Conservation (phyloP, 1,140 invertebrate genomes). For the Drosophila chauvacae region DNA sequence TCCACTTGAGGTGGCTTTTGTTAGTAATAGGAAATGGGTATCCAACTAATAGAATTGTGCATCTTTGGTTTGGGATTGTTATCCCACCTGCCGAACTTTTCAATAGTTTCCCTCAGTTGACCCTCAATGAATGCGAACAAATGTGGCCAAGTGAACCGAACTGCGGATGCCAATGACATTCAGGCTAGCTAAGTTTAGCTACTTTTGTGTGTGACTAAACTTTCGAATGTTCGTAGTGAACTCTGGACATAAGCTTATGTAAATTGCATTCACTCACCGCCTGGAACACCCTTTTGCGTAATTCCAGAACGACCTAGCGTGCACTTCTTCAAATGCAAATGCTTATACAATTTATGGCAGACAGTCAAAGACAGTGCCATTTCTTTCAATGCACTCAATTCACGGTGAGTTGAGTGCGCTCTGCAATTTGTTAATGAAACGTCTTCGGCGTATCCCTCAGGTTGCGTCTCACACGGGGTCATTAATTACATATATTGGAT, state of each 20-base stretch:
- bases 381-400: conserved; percentile 26
- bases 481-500: conserved; percentile 50
- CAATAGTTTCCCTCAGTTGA: conserved; percentile 11
- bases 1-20: conserved; percentile 35
- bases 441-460: not conserved
- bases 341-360: conserved; percentile 51
- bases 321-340: conserved; percentile 39
- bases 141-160: conserved; percentile 42
- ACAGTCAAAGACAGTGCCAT: conserved; percentile 30
- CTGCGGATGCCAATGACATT: conserved; percentile 44
- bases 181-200: conserved; percentile 44
- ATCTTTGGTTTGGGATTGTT: conserved; percentile 2
- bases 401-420: conserved; percentile 29
- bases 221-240: conserved; percentile 6
- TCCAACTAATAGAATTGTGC: conserved; percentile 18
- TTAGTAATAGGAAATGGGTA: conserved; percentile 10
- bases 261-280: conserved; percentile 16
- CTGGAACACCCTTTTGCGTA: conserved; percentile 31
- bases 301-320: conserved; percentile 34
- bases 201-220: conserved; percentile 53
- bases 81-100: conserved; percentile 27
- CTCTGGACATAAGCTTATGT: conserved; percentile 40
- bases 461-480: conserved; percentile 6
- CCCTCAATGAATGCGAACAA: conserved; percentile 24
- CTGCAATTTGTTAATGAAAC: conserved; percentile 54